These are phyloP conservation scores for Crossocerus cetratus DNA, from an alignment of 2,888 invertebrate genomes.

Conservation along the genomic window DNA sequence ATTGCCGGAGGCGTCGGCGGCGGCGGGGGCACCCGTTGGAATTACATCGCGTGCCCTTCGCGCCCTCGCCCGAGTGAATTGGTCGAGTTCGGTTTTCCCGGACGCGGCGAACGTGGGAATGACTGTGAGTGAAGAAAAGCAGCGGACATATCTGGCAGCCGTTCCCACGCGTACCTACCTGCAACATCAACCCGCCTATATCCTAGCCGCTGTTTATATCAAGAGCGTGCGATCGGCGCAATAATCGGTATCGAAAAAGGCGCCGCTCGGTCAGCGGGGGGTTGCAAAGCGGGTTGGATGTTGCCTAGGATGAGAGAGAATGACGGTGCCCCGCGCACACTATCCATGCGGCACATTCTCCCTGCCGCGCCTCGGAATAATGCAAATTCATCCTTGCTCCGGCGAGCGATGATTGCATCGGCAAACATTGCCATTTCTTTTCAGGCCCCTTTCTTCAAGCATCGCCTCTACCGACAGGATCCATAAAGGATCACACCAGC, in stretches of 20 bases:
- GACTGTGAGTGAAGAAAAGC: conserved; percentile 41
- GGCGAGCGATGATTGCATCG: conserved; percentile 68
- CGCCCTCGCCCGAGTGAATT: conserved; percentile 6
- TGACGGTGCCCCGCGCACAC: conserved; percentile 42
- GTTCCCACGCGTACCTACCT: conserved; percentile 55
- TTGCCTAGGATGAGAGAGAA: conserved; percentile 38
- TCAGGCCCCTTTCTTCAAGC: not conserved
- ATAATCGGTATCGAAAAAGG: conserved; percentile 58
- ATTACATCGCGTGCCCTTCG: not conserved
- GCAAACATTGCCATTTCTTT: conserved; percentile 57
- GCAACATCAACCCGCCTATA: conserved; percentile 43
- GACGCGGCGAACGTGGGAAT: conserved; percentile 52
- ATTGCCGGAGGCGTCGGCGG: no score
- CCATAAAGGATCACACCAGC: conserved; percentile 15
- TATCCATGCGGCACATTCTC: conserved; percentile 35
- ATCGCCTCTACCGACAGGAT: conserved; percentile 7
- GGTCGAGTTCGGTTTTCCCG: conserved; percentile 4
- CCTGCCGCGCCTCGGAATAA: conserved; percentile 59
- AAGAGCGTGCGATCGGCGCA: conserved; percentile 50
- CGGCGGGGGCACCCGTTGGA: conserved; percentile 1
- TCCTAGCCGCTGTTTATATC: conserved; percentile 49
- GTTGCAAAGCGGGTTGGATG: conserved; percentile 49
- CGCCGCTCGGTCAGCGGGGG: conserved; percentile 53
- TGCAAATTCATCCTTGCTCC: conserved; percentile 68
- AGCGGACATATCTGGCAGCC: conserved; percentile 50